These are phyloP conservation scores for Lamproptera curius DNA, from an alignment of 2,888 invertebrate genomes.

Conservation along the genomic window DNA sequence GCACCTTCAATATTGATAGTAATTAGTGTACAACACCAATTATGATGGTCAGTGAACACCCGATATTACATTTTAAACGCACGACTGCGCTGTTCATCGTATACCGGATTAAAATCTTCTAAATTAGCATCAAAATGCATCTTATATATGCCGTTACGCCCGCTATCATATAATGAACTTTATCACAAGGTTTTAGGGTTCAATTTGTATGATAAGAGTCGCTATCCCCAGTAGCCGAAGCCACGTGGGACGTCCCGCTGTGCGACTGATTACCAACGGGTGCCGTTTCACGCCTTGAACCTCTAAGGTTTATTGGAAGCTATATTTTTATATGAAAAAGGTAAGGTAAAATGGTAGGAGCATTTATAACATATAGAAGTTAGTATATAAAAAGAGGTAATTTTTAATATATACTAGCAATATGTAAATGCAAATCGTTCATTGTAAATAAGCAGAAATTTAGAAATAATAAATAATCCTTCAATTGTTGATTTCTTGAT, in stretches of 20 bases:
- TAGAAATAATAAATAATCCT: too few relatives aligned
- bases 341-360: too few relatives aligned
- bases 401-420: too few relatives aligned
- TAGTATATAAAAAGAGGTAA: too few relatives aligned
- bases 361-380: too few relatives aligned
- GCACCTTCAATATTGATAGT: neutral
- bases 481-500: too few relatives aligned
- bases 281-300: conserved; percentile 57
- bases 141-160: conserved; percentile 37
- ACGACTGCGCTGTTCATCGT: neutral
- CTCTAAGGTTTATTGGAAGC: neutral
- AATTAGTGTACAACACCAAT: neutral
- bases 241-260: conserved; percentile 71
- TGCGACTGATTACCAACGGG: conserved; percentile 64
- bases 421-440: too few relatives aligned
- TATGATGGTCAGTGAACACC: neutral
- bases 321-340: too few relatives aligned
- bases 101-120: conserved; percentile 21
- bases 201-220: conserved; percentile 5
- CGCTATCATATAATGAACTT: conserved; percentile 24
- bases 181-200: conserved; percentile 11
- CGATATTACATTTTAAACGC: neutral
- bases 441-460: too few relatives aligned
- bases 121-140: conserved; percentile 62
- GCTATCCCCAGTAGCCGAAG: conserved; percentile 44